phyloP scores from a whole-genome alignment of 64 coral and sea anemone genomes.

The Montipora cactus region DNA sequence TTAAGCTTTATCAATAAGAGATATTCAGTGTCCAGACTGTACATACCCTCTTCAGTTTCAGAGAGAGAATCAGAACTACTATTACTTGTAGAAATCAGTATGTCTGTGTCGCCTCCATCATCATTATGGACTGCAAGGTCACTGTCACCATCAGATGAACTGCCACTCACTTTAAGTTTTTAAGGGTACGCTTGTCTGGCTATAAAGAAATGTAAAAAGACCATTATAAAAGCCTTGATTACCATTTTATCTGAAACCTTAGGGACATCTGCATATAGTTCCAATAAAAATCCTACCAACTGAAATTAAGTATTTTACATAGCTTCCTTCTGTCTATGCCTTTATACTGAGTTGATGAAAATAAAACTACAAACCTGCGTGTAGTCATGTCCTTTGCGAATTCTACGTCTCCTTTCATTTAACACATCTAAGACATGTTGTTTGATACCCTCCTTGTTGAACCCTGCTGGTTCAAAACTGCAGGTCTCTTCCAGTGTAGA shows the following conservation, averaged over 20 bases:
- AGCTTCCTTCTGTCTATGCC: background rate
- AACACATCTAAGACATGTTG: constrained; percentile 62
- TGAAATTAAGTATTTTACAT: background rate
- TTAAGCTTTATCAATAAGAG: no score
- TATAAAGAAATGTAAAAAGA: constrained; percentile 10
- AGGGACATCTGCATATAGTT: no score
- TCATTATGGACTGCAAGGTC: background rate
- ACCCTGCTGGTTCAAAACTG: constrained; percentile 26
- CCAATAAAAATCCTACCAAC: no score
- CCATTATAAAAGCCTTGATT: constrained; percentile 3
- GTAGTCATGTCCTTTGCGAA: constrained; percentile 68
- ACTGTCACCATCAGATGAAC: background rate
- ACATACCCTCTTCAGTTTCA: no score
- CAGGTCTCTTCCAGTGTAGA: constrained; percentile 39
- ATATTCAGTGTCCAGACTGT: no score
- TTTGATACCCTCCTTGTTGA: constrained; percentile 64
- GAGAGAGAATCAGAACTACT: no score
- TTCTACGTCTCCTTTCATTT: constrained; percentile 60
- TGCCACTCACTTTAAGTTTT: background rate
- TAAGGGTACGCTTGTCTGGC: constrained; percentile 24
- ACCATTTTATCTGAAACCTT: background rate
- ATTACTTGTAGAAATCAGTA: background rate
- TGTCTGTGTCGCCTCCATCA: no score
- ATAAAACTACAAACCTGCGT: constrained; percentile 17
- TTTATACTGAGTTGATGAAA: background rate